These are phyloP conservation scores for Iguana delicatissima DNA, from an alignment of 2,797 vertebrate species.

Conservation along the genomic window DNA sequence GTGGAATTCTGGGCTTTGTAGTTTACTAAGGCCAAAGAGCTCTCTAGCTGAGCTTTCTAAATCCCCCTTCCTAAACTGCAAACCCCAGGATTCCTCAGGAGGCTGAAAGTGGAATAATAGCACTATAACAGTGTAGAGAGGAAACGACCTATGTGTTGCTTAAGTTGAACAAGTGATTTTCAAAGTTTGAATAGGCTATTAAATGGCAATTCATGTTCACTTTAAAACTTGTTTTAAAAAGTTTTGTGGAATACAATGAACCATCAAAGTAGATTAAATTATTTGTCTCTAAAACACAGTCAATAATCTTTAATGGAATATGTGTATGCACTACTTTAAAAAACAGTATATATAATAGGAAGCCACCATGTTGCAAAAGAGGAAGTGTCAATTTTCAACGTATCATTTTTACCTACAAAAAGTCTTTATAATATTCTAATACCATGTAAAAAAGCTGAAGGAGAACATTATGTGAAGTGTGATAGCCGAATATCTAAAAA, in stretches of 20 bases:
- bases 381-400: background rate
- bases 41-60: too few species aligned
- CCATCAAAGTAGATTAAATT: background rate
- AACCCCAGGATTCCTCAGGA: too few species aligned
- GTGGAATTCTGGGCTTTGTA: too few species aligned
- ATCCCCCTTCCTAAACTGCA: too few species aligned
- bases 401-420: background rate
- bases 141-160: background rate
- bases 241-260: background rate
- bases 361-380: background rate
- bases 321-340: background rate
- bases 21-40: too few species aligned
- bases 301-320: background rate
- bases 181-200: background rate
- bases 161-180: background rate
- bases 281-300: background rate
- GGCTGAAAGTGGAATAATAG: too few species aligned
- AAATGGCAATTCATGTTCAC: background rate
- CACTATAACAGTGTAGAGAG: too few species aligned
- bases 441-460: background rate
- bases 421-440: background rate
- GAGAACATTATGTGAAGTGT: background rate
- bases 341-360: background rate
- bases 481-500: background rate
- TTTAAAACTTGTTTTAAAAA: background rate